Percentiles rank a stretch among this genome's conserved stretches.
These are phyloP conservation scores for Chymomyza procnemis DNA, from an alignment of 2,888 invertebrate genomes.

Conservation along the genomic window DNA sequence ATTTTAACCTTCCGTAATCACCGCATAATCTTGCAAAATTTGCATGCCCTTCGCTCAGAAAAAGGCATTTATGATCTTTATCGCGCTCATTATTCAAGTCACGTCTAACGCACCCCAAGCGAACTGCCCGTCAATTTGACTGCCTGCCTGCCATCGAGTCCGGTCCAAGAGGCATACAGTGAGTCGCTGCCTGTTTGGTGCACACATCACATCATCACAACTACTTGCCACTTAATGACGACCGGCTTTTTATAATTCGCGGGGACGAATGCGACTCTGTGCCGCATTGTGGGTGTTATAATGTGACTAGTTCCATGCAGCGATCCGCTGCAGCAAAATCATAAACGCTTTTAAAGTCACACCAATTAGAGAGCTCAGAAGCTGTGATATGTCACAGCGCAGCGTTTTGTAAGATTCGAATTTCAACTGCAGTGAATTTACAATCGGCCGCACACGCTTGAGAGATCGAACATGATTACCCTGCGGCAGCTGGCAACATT, in stretches of 20 bases:
- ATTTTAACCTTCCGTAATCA: constrained; percentile 74
- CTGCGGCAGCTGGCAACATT: constrained; percentile 54
- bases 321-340: background rate
- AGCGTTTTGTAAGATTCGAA: constrained; percentile 13
- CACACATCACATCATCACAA: background rate
- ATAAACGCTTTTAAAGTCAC: background rate
- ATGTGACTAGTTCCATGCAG: constrained; percentile 7
- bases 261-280: constrained; percentile 7
- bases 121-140: constrained; percentile 61
- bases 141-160: constrained; percentile 25
- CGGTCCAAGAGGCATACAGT: constrained; percentile 4
- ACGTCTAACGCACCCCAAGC: constrained; percentile 67
- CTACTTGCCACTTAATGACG: constrained; percentile 39
- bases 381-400: constrained; percentile 52
- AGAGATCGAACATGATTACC: constrained; percentile 76
- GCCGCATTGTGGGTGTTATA: constrained; percentile 56
- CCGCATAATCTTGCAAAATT: constrained; percentile 74
- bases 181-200: constrained; percentile 11
- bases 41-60: constrained; percentile 67
- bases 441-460: constrained; percentile 67
- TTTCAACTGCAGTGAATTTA: constrained; percentile 34
- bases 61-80: constrained; percentile 69
- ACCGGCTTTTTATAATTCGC: constrained; percentile 11
- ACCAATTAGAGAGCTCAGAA: constrained; percentile 60
- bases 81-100: constrained; percentile 75